These are phyloP conservation scores for Enteromius fasciolatus DNA, from an alignment of 2,797 vertebrate species.

Conservation along the genomic window DNA sequence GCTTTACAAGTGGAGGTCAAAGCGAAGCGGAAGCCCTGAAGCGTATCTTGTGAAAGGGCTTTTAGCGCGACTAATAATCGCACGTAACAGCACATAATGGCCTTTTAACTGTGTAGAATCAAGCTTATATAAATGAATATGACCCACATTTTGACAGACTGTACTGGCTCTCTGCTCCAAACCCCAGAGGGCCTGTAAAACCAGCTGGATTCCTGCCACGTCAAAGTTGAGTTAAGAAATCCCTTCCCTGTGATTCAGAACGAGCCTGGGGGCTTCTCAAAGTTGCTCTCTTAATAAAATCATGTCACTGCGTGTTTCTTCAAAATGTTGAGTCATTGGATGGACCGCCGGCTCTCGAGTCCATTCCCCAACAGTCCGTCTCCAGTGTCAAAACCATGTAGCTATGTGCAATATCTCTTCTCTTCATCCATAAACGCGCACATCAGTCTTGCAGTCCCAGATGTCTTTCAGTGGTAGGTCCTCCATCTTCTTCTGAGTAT, in stretches of 20 bases:
- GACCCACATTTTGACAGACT: constrained; percentile 34
- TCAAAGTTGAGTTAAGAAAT: constrained; percentile 34
- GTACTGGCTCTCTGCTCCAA: not conserved
- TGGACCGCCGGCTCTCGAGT: constrained; percentile 9
- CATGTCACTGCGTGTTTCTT: constrained; percentile 22
- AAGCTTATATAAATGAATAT: constrained; percentile 27
- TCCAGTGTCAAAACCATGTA: not conserved
- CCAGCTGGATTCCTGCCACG: constrained; percentile 24
- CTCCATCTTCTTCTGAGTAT: constrained; percentile 27
- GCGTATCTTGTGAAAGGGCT: constrained; percentile 8
- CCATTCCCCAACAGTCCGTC: constrained; percentile 4
- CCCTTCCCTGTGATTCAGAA: constrained; percentile 46
- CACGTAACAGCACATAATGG: constrained; percentile 7
- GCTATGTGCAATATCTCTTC: not conserved
- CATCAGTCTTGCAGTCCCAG: not conserved
- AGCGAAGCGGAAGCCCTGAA: not conserved
- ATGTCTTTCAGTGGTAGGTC: not conserved
- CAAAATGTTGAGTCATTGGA: constrained; percentile 37
- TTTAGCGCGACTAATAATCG: constrained; percentile 17
- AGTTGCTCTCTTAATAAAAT: constrained; percentile 33
- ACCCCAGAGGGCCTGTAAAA: constrained; percentile 26
- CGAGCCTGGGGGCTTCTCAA: constrained; percentile 7
- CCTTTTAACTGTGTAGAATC: not conserved
- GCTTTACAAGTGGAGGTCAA: not conserved
- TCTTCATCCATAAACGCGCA: not conserved